Evolutionary conservation across 92 coral and sea anemone genomes (phyloP).

Genomic region (Parazoanthus swiftii): DNA sequence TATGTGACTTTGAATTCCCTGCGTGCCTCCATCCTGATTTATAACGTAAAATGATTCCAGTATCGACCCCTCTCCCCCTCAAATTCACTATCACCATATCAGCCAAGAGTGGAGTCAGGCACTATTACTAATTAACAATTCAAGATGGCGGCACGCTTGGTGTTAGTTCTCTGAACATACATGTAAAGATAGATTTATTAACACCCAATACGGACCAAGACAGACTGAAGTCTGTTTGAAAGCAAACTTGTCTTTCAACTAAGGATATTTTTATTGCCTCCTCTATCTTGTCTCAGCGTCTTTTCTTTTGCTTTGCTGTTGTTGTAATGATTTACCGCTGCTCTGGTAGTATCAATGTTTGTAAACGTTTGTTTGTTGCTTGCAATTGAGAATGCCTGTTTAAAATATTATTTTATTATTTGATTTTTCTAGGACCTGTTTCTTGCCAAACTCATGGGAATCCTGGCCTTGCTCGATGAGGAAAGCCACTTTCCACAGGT

Average conservation of each 20-base stretch:
- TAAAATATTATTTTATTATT: neutral
- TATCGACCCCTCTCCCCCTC: too few species aligned
- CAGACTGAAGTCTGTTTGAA: too few species aligned
- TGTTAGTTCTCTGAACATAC: too few species aligned
- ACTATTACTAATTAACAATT: too few species aligned
- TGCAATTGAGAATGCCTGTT: neutral
- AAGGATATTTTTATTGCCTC: neutral
- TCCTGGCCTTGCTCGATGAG: constrained; percentile 78
- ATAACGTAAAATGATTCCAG: neutral
- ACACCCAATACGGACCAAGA: too few species aligned
- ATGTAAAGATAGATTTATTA: too few species aligned
- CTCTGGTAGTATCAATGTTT: too few species aligned
- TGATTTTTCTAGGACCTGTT: constrained; percentile 64
- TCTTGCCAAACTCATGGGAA: constrained; percentile 74
- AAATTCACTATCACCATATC: too few species aligned
- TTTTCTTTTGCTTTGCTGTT: too few species aligned
- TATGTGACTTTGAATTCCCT: neutral
- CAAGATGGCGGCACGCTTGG: too few species aligned
- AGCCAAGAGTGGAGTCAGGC: too few species aligned
- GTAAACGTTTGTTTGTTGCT: neutral
- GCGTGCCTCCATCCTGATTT: neutral
- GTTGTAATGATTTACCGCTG: too few species aligned
- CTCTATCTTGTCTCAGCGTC: neutral
- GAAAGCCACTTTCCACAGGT: constrained; percentile 93
- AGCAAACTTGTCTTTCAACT: neutral